Percentiles rank a stretch among this genome's conserved stretches.
Evolutionary conservation across 2,113 vertebrate species (phyloP).

Genomic region (Bagarius yarrelli): DNA sequence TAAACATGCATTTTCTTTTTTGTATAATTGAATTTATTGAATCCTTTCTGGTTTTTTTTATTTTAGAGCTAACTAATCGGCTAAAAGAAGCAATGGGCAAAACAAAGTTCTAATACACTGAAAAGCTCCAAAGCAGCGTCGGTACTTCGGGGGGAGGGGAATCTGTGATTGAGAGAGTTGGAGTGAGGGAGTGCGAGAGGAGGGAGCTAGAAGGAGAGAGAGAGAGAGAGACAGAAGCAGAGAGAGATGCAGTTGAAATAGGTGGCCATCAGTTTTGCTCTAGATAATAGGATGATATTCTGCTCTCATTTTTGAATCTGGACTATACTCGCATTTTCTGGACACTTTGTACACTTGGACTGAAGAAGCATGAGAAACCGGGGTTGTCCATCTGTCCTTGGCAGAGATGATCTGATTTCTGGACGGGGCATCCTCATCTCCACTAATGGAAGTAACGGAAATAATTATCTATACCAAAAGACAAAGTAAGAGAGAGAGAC

Average conservation of each 20-base stretch:
- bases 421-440: slow-evolving; percentile 19
- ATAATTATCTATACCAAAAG: slow-evolving; percentile 52
- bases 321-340: slow-evolving; percentile 61
- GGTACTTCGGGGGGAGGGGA: slow-evolving; percentile 47
- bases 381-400: slow-evolving; percentile 53
- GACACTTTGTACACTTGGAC: slow-evolving; percentile 47
- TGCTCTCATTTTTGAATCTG: slow-evolving; percentile 54
- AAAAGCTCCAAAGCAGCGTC: slow-evolving; percentile 53
- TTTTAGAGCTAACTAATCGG: neutral
- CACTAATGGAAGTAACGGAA: slow-evolving; percentile 59
- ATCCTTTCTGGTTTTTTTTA: neutral
- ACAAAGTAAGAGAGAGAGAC: slow-evolving; percentile 42
- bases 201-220: slow-evolving; percentile 35
- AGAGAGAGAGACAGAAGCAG: slow-evolving; percentile 35
- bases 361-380: slow-evolving; percentile 32
- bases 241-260: slow-evolving; percentile 63
- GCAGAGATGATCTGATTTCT: slow-evolving; percentile 58
- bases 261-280: slow-evolving; percentile 62
- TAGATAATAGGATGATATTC: slow-evolving; percentile 70
- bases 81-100: slow-evolving; percentile 8
- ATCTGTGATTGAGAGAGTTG: slow-evolving; percentile 40
- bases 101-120: slow-evolving; percentile 42
- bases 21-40: neutral
- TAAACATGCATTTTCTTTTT: slow-evolving; percentile 11
- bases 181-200: slow-evolving; percentile 36